A percentile compares a stretch with the other conserved stretches of the same genome.
phyloP scores from a whole-genome alignment of 2,888 invertebrate species.

The Marronus borbonicus region DNA sequence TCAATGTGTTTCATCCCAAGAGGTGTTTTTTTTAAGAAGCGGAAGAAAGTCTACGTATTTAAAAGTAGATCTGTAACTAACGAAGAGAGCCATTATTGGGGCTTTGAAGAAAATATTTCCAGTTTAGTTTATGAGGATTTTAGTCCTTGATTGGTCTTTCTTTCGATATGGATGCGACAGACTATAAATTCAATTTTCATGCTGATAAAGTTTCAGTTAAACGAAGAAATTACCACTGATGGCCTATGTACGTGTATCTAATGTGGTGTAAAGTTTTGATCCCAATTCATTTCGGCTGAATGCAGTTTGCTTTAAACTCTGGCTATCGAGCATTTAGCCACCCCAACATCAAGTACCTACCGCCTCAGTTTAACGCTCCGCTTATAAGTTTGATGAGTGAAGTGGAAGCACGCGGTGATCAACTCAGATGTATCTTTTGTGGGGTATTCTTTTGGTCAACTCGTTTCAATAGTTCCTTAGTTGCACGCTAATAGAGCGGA shows the following conservation, averaged over 20 bases:
- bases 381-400: constrained; percentile 22
- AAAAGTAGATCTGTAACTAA: no score
- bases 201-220: neutral
- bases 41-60: neutral
- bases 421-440: neutral
- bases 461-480: neutral
- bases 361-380: constrained; percentile 12
- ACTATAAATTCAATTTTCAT: no score
- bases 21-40: no score
- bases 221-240: neutral
- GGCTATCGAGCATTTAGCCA: neutral
- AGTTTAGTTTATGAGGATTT: no score
- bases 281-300: constrained; percentile 23
- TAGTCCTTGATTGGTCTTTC: no score
- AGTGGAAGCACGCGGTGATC: constrained; percentile 25
- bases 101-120: no score
- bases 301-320: constrained; percentile 6
- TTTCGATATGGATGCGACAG: neutral
- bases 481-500: constrained; percentile 21
- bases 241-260: neutral
- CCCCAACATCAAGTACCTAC: constrained; percentile 1
- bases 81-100: no score
- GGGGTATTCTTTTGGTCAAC: neutral
- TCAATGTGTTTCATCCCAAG: no score
- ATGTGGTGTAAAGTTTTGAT: constrained; percentile 7